A percentile compares a stretch with the other conserved stretches of the same genome.
Evolutionary conservation across 1,140 invertebrate species (phyloP).

Genomic region (roundworm (Caenorhabditis elegans)): WBcel235 BX284605.5:5628001-5628500

Average conservation of each 20-base stretch:
- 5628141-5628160: too few relatives aligned
- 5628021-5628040: too few relatives aligned
- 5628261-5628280: slow-evolving; percentile 83
- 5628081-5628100: too few relatives aligned
- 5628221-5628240: slow-evolving; percentile 90
- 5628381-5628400: slow-evolving; percentile 83
- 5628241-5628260: slow-evolving; percentile 94
- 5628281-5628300: slow-evolving; percentile 85
- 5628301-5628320: slow-evolving; percentile 90
- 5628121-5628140: too few relatives aligned
- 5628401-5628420: slow-evolving; percentile 74
- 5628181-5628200: slow-evolving; percentile 74
- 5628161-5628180: too few relatives aligned
- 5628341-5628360: slow-evolving; percentile 77
- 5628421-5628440: slow-evolving; percentile 86
- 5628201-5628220: slow-evolving; percentile 91
- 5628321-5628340: slow-evolving; percentile 77
- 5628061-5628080: too few relatives aligned
- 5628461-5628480: slow-evolving; percentile 77
- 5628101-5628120: too few relatives aligned
- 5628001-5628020: too few relatives aligned
- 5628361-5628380: slow-evolving; percentile 83
- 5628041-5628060: too few relatives aligned
- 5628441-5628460: slow-evolving; percentile 83
- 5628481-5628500: slow-evolving; percentile 87